Evolutionary conservation across 2,888 invertebrate species (phyloP).

Genomic region (Tenthredo amoena): DNA sequence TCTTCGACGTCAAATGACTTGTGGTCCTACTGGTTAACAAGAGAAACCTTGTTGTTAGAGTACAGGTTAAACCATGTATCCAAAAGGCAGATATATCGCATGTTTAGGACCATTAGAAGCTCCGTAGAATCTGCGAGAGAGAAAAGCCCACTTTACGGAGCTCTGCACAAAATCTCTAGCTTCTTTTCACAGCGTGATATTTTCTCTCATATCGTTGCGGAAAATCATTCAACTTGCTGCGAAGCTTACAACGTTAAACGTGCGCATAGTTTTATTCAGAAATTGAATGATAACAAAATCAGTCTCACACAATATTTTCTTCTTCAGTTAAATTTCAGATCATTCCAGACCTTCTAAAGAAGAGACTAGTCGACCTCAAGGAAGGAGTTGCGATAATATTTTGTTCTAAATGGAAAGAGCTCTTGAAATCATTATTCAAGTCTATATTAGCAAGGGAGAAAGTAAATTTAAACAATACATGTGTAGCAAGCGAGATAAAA

Average conservation of each 20-base stretch:
- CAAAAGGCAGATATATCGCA: slow-evolving; percentile 68
- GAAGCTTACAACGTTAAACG: slow-evolving; percentile 65
- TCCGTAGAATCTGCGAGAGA: slow-evolving; percentile 57
- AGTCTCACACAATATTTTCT: slow-evolving; percentile 68
- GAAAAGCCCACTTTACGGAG: slow-evolving; percentile 59
- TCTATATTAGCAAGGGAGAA: slow-evolving; percentile 75
- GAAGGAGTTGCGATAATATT: slow-evolving; percentile 80
- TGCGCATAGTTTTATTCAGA: slow-evolving; percentile 57
- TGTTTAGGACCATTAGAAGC: slow-evolving; percentile 67
- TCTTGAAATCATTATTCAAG: slow-evolving; percentile 79
- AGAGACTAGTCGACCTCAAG: slow-evolving; percentile 79
- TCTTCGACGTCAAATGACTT: slow-evolving; percentile 67
- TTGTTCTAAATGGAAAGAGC: slow-evolving; percentile 81
- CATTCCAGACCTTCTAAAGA: slow-evolving; percentile 80
- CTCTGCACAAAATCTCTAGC: slow-evolving; percentile 62
- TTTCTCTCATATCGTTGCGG: slow-evolving; percentile 68
- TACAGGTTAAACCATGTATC: slow-evolving; percentile 67
- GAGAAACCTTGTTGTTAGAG: slow-evolving; percentile 69
- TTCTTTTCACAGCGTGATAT: slow-evolving; percentile 62
- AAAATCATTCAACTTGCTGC: slow-evolving; percentile 64
- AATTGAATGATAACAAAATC: background rate
- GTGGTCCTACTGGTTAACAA: slow-evolving; percentile 67
- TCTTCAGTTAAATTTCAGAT: slow-evolving; percentile 80
- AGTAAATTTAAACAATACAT: slow-evolving; percentile 56
- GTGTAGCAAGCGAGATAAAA: slow-evolving; percentile 39